These are phyloP conservation scores for Melanotaenia maccullochi DNA, from an alignment of 2,797 vertebrate genomes.

Conservation along the genomic window DNA sequence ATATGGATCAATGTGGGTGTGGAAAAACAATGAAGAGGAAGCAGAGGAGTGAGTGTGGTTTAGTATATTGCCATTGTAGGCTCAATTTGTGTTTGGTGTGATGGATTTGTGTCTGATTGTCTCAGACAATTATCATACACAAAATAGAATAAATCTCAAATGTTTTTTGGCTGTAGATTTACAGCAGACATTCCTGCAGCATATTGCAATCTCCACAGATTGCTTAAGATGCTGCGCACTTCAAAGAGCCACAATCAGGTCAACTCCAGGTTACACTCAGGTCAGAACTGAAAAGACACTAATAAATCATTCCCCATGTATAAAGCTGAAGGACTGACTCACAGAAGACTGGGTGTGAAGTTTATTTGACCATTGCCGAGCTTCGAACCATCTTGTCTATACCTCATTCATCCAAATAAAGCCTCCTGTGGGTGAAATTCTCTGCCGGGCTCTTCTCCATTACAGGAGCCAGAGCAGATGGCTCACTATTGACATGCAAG, in stretches of 20 bases:
- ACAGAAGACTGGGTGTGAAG: conserved; percentile 39
- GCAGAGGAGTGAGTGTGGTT: conserved; percentile 30
- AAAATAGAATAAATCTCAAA: conserved; percentile 66
- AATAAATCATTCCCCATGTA: conserved; percentile 26
- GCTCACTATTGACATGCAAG: conserved; percentile 69
- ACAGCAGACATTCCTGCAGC: conserved; percentile 44
- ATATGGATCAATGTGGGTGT: conserved; percentile 54
- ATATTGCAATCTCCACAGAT: conserved; percentile 30
- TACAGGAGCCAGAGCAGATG: conserved; percentile 68
- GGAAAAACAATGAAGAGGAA: conserved; percentile 35
- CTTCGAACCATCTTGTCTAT: conserved; percentile 54
- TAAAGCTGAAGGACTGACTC: conserved; percentile 44
- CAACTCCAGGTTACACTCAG: conserved; percentile 38
- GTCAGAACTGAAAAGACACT: conserved; percentile 34
- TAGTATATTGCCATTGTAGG: conserved; percentile 47
- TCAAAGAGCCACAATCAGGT: conserved; percentile 45
- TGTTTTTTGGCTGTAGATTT: conserved; percentile 67
- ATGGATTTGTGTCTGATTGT: conserved; percentile 73
- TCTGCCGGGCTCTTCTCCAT: conserved; percentile 58
- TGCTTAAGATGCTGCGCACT: conserved; percentile 32
- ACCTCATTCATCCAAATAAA: conserved; percentile 50
- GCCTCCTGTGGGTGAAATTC: conserved; percentile 61
- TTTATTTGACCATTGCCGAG: conserved; percentile 49
- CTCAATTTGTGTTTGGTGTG: conserved; percentile 49
- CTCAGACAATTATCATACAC: conserved; percentile 62